Evolutionary conservation across 2,113 vertebrate species (phyloP).

Genomic region (Aramus guarauna): DNA sequence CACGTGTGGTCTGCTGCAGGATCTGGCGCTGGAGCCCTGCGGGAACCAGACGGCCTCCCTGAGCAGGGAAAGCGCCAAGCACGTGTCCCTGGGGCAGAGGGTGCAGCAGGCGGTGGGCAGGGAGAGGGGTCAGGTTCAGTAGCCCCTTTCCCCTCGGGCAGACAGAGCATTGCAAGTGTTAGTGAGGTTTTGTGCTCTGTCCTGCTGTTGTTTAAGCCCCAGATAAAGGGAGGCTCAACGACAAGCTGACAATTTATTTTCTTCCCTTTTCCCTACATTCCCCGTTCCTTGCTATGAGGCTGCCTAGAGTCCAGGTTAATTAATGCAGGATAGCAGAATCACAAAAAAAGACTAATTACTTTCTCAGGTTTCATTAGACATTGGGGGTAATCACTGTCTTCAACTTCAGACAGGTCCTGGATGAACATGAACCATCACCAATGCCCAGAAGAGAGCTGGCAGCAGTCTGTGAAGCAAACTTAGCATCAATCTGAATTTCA

Average conservation of each 20-base stretch:
- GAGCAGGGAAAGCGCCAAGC: neutral
- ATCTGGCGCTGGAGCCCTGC: neutral
- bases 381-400: neutral
- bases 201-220: neutral
- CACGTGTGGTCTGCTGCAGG: neutral
- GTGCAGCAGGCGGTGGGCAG: neutral
- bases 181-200: neutral
- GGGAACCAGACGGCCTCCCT: neutral
- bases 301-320: neutral
- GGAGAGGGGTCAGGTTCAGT: neutral
- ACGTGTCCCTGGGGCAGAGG: fast-evolving
- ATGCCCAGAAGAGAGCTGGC: neutral
- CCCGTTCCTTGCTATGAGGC: neutral
- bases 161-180: neutral
- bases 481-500: neutral
- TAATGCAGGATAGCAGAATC: neutral
- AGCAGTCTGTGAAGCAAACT: neutral
- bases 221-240: neutral
- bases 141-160: neutral
- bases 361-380: neutral
- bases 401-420: neutral
- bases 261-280: neutral
- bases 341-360: neutral
- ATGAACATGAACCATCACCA: neutral
- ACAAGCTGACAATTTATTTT: neutral